Evolutionary conservation across 2,113 vertebrate genomes (phyloP), one percentile per base, ranked within the genome.

Genomic region (Seriola quinqueradiata): DNA sequence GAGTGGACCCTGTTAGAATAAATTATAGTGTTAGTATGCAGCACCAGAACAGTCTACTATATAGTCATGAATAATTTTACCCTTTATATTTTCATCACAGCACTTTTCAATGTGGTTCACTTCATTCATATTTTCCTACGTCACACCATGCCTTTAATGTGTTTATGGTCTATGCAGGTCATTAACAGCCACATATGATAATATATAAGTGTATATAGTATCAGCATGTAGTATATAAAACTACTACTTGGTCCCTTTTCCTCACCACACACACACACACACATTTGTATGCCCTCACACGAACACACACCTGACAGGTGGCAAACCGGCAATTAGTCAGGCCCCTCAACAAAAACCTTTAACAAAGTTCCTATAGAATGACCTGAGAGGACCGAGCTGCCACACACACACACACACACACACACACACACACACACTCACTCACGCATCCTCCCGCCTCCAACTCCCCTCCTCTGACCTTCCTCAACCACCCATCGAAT

Each of bases 381-480:
- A 86, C 86, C 81, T 60, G 54, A 86, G 7, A 71, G 61, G 60
- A 73, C 70, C 17, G 17, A 52, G 46, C 67, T 57, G 12, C 64
- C 38, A 50, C 66, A 61, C 67, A 59, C 50, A 38, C 46, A 42
- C 48, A 61, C 67, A 59, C 59, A 61, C 65, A 42, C 86, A 52
- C 55, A 63, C 59, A 57, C 65, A 50, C 86, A 52, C 55, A 63
- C 68, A 50, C 66, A 61, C 67, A 54, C 50, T 32, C 46, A 42
- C 48, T 34, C 79, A 58, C 64, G 14, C 70, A 28, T 63, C 54
- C 52, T 63, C n/a, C 34, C 23, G 21, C 71, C 72, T 79, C 55
- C 81, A 72, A 42, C 84, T 77, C 83, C 78, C 80, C 70, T 75
- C 70, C 57, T 68, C 60, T 90, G 89, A 93, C 90, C 90, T 91